phyloP scores from a whole-genome alignment of 1,140 invertebrate genomes.

The Propsilocerus akamusi region DNA sequence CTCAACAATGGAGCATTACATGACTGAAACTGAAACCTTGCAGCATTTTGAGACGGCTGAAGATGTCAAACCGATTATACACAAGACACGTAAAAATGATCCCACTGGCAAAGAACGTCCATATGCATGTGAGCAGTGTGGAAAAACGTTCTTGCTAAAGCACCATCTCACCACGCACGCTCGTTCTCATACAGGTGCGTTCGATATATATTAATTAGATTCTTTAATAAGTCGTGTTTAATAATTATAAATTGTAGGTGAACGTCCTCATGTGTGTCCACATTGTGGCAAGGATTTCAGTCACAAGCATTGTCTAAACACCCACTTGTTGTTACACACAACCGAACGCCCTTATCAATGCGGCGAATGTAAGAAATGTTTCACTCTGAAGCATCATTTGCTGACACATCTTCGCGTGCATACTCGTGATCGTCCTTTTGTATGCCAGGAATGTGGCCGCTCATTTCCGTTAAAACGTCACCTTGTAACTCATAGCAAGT shows the following conservation, averaged over 20 bases:
- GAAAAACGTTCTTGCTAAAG: conserved; percentile 64
- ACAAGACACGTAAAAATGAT: background rate
- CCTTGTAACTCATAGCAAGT: conserved; percentile 68
- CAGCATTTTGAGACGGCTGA: background rate
- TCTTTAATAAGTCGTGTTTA: conserved; percentile 1
- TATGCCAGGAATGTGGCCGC: conserved; percentile 60
- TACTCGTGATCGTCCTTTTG: conserved; percentile 56
- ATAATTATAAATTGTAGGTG: conserved; percentile 27
- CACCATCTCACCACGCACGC: conserved; percentile 65
- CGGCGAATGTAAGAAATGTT: conserved; percentile 69
- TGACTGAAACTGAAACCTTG: background rate
- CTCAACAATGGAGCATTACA: too few relatives aligned
- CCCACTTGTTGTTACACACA: conserved; percentile 34
- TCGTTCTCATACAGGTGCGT: conserved; percentile 49
- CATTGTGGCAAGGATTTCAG: conserved; percentile 40
- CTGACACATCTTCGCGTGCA: conserved; percentile 55
- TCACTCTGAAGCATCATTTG: conserved; percentile 63
- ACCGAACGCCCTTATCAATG: conserved; percentile 54
- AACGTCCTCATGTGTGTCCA: conserved; percentile 40
- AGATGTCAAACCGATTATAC: background rate
- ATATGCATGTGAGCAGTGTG: conserved; percentile 61
- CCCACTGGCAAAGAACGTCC: conserved; percentile 40
- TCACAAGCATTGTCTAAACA: conserved; percentile 38
- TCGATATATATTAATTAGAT: too few relatives aligned
- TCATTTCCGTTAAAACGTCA: conserved; percentile 63